These are phyloP conservation scores for Serranus cabrilla DNA, from an alignment of 2,797 vertebrate species.

Conservation along the genomic window DNA sequence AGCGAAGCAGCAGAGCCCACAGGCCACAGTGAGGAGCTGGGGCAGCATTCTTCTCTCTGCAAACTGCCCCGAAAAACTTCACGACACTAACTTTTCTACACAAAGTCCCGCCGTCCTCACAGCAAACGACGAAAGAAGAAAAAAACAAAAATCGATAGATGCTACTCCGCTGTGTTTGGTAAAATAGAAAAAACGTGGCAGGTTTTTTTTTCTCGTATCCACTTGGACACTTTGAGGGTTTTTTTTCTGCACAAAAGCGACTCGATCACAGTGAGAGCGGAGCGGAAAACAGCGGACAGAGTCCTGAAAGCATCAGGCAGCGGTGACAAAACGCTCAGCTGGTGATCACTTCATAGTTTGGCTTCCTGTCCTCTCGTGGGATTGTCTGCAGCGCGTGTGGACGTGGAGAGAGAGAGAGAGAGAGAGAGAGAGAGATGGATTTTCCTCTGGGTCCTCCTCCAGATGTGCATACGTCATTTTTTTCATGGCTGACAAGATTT, in stretches of 20 bases:
- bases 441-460: conserved; percentile 76
- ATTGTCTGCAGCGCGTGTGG: conserved; percentile 62
- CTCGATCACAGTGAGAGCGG: conserved; percentile 13
- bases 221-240: conserved; percentile 37
- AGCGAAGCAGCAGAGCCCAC: conserved; percentile 71
- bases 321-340: conserved; percentile 36
- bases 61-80: conserved; percentile 33
- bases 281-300: background rate
- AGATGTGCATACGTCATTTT: conserved; percentile 73
- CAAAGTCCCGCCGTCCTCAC: conserved; percentile 25
- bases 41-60: conserved; percentile 76
- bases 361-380: conserved; percentile 39
- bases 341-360: conserved; percentile 45
- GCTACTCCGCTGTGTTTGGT: conserved; percentile 18
- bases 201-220: conserved; percentile 21
- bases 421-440: conserved; percentile 28
- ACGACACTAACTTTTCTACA: background rate
- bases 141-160: conserved; percentile 5
- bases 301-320: conserved; percentile 3
- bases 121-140: background rate
- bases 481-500: conserved; percentile 2
- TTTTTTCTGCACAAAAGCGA: conserved; percentile 17
- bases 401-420: conserved; percentile 67
- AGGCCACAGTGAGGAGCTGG: conserved; percentile 79
- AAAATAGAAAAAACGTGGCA: conserved; percentile 57